Evolutionary conservation across 2,113 vertebrate species (phyloP), one percentile per base, ranked within the genome.

Genomic region (Limnothrissa miodon): DNA sequence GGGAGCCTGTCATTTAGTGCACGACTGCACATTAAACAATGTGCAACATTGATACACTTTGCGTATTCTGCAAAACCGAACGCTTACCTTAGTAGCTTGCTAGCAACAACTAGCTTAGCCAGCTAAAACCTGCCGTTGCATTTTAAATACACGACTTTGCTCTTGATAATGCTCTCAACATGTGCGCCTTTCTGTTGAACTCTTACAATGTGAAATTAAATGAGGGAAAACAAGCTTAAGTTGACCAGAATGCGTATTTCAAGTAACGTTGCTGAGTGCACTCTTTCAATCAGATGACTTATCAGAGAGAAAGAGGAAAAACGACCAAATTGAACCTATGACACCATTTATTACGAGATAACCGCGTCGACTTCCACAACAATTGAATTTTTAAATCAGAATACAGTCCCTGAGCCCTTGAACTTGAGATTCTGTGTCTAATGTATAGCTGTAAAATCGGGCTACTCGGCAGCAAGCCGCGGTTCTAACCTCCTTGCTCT

Each of bases 401-500:
- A 87, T 83, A 83, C 88, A 85, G 62, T 91, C 89, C 85, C 85
- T 80, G 87, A 81, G 46, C 83, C 79, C 82, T 33, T 88, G 89
- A 93, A 92, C 92, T 91, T 74, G 25, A 10, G 4, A 17, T 74
- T 74, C 29, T 74, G 29, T 29, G 66, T 74, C 29, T 74, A 74
- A 36, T 39, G 83, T 42, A 46, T 79, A 82, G 21, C 81, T 84
- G 56, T 56, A 83, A 81, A 90, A 90, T 86, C 87, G 87, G 89
- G 87, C 45, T 83, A 29, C 90, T 91, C 89, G 91, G 90, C 33
- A 21, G 80, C 9, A 84, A 91, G 89, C 84, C 82, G 88, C 89
- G 87, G 90, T 92, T 86, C 89, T 88, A 94, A 93, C 92, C 91
- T 92, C 90, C 85, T 39, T 85, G 92, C 90, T 93, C 93, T 92